phyloP scores from a whole-genome alignment of 2,113 vertebrate species.

The Cacatua alba region DNA sequence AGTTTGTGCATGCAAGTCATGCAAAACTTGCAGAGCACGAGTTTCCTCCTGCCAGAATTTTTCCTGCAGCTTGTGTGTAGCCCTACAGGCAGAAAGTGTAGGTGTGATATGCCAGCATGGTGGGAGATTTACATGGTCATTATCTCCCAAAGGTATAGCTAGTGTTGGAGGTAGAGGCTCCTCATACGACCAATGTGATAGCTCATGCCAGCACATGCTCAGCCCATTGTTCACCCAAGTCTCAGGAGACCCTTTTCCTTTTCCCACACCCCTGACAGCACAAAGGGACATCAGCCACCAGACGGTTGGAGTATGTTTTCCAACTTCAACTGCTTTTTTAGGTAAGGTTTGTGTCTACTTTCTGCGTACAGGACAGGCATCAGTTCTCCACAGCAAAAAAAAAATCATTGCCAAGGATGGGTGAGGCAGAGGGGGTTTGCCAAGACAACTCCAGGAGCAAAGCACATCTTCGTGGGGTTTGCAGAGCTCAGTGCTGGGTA shows the following conservation, averaged over 20 bases:
- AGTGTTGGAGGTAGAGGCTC: neutral
- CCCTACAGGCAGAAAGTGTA: neutral
- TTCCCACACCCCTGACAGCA: neutral
- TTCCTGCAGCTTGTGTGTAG: neutral
- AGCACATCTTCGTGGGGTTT: neutral
- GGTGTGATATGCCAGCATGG: rapidly evolving
- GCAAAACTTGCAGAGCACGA: neutral
- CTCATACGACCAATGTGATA: neutral
- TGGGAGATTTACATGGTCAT: neutral
- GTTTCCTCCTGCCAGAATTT: neutral
- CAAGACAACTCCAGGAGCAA: neutral
- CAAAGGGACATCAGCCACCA: neutral
- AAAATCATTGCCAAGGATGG: neutral
- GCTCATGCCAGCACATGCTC: neutral
- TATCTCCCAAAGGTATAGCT: neutral
- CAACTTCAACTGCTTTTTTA: neutral
- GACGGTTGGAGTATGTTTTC: neutral
- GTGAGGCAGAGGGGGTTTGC: neutral
- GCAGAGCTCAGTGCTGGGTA: neutral
- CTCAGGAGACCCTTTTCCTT: neutral
- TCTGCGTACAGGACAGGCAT: neutral
- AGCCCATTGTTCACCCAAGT: neutral
- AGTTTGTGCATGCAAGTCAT: neutral
- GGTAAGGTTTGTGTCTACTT: neutral
- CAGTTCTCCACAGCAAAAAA: neutral